Evolutionary conservation across 2,797 vertebrate species (phyloP).

Genomic region (Hippoglossus hippoglossus): DNA sequence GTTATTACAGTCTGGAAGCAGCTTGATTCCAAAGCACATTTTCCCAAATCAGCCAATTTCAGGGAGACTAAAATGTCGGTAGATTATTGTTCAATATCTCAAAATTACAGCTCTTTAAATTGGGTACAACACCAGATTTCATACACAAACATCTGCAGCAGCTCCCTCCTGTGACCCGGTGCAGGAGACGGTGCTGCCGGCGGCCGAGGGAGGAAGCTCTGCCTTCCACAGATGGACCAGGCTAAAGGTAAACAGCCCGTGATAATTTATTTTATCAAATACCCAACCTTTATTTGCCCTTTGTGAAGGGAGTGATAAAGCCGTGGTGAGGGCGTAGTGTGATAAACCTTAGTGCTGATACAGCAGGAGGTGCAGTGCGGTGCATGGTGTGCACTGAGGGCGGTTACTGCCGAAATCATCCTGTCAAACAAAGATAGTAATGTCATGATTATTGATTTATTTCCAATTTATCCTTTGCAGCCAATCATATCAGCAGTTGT

Average conservation of each 20-base stretch:
- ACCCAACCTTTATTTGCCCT: slow-evolving; percentile 60
- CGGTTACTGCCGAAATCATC: neutral
- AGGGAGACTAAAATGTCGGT: neutral
- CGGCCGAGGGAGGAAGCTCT: slow-evolving; percentile 4
- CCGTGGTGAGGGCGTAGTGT: neutral
- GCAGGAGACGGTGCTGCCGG: neutral
- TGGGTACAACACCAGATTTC: no score
- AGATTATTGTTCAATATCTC: no score
- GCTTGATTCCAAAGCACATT: slow-evolving; percentile 14
- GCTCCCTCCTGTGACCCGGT: neutral
- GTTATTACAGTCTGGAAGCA: slow-evolving; percentile 6
- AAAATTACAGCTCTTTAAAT: no score
- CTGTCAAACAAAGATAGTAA: slow-evolving; percentile 15
- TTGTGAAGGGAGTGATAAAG: slow-evolving; percentile 41
- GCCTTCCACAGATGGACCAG: neutral
- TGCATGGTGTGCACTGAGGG: neutral
- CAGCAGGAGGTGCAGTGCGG: neutral
- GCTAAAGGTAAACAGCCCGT: slow-evolving; percentile 31
- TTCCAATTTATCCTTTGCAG: neutral
- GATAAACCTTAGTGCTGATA: slow-evolving; percentile 37
- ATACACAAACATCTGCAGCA: neutral
- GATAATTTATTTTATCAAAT: slow-evolving; percentile 47
- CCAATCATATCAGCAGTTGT: neutral
- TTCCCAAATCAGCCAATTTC: no score
- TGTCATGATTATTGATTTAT: neutral